phyloP scores from a whole-genome alignment of 2,113 vertebrate species.

The Corythaeola cristata region DNA sequence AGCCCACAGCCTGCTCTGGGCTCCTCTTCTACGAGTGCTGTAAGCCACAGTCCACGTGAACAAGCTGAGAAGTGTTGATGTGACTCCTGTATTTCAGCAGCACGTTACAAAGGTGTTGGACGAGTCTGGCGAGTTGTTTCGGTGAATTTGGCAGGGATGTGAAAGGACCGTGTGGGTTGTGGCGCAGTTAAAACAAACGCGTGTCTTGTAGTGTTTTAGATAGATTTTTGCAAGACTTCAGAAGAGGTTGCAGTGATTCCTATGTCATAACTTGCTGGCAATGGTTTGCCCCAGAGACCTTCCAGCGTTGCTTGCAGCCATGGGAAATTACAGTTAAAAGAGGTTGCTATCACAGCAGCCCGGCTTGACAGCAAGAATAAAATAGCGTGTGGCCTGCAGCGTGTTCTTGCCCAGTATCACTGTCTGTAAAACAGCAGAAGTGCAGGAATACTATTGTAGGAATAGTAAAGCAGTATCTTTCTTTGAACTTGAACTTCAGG shows the following conservation, averaged over 20 bases:
- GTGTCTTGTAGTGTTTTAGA: background rate
- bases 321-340: background rate
- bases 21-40: fast-evolving
- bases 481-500: background rate
- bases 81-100: background rate
- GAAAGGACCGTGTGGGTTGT: background rate
- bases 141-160: background rate
- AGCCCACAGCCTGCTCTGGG: background rate
- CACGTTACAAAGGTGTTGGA: background rate
- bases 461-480: background rate
- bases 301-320: background rate
- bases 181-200: background rate
- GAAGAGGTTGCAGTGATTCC: background rate
- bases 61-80: background rate
- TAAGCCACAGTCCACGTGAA: fast-evolving
- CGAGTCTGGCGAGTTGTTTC: background rate
- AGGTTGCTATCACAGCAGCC: background rate
- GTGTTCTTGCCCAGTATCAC: background rate
- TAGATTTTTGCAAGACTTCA: background rate
- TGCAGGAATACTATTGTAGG: background rate
- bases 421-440: background rate
- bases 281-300: background rate
- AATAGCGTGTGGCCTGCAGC: background rate
- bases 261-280: background rate
- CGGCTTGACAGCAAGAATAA: background rate